These are phyloP conservation scores for Sylvietta virens DNA, from an alignment of 2,113 vertebrate genomes.

Conservation along the genomic window DNA sequence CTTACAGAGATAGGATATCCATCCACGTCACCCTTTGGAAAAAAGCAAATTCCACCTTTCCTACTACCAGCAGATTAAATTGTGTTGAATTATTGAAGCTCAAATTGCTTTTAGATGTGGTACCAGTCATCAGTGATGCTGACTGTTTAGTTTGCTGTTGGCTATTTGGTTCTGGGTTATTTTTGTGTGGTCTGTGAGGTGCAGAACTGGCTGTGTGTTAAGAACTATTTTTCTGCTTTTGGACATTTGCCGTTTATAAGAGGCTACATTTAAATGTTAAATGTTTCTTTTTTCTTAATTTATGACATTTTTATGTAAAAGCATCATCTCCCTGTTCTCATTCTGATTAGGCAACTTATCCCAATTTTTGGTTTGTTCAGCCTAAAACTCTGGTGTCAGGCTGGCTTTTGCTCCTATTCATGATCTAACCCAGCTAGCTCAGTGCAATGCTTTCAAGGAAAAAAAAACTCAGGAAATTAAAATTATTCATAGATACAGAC, in stretches of 20 bases:
- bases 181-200: neutral
- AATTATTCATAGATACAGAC: neutral
- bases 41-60: neutral
- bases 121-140: neutral
- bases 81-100: slow-evolving; percentile 26
- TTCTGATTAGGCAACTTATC: neutral
- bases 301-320: neutral
- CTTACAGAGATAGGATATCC: slow-evolving; percentile 6
- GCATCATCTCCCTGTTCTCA: neutral
- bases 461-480: neutral
- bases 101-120: neutral
- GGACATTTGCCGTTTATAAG: neutral
- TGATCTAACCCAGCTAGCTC: neutral
- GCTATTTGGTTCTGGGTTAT: neutral
- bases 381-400: neutral
- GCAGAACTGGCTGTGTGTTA: neutral
- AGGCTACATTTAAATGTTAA: neutral
- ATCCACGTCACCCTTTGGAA: neutral
- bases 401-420: neutral
- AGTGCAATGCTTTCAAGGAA: neutral
- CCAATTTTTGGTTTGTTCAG: neutral
- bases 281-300: neutral
- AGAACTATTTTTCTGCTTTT: neutral
- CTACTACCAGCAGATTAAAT: neutral
- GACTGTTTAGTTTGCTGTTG: neutral